Conservation (phyloP, 2,113 vertebrate genomes). For the Bothrops jararaca region DNA sequence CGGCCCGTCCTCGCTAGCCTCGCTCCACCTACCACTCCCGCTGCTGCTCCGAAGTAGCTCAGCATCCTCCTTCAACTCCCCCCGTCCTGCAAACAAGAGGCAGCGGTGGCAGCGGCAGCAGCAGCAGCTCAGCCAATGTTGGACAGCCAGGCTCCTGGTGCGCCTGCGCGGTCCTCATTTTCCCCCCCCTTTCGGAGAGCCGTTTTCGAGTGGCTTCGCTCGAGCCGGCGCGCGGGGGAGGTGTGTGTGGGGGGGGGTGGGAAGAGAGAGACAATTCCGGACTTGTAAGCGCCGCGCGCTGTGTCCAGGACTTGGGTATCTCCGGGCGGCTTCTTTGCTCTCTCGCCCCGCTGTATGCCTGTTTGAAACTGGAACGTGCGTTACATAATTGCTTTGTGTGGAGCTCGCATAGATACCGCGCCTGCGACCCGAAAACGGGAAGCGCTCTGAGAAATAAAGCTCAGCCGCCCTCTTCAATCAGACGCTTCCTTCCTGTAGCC, state of each 20-base stretch:
- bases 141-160: slow-evolving; percentile 79
- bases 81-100: slow-evolving; percentile 71
- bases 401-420: neutral
- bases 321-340: neutral
- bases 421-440: neutral
- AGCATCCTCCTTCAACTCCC: slow-evolving; percentile 84
- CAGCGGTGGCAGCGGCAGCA: slow-evolving; percentile 60
- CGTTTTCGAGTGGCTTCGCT: neutral
- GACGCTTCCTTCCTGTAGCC: slow-evolving; percentile 8
- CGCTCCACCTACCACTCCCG: slow-evolving; percentile 31
- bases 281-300: neutral
- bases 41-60: slow-evolving; percentile 68
- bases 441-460: neutral
- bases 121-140: slow-evolving; percentile 92
- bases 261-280: slow-evolving; percentile 32
- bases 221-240: slow-evolving; percentile 71
- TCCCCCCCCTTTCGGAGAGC: neutral
- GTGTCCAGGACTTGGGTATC: no score
- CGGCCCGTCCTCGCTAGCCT: slow-evolving; percentile 49
- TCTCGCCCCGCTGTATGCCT: neutral
- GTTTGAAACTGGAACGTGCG: neutral
- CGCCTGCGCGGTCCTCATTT: slow-evolving; percentile 77
- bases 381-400: neutral
- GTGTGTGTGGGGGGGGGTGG: accelerated
- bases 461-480: neutral